These are phyloP conservation scores for Phalacrocorax carbo DNA, from an alignment of 2,113 vertebrate genomes.

Conservation along the genomic window DNA sequence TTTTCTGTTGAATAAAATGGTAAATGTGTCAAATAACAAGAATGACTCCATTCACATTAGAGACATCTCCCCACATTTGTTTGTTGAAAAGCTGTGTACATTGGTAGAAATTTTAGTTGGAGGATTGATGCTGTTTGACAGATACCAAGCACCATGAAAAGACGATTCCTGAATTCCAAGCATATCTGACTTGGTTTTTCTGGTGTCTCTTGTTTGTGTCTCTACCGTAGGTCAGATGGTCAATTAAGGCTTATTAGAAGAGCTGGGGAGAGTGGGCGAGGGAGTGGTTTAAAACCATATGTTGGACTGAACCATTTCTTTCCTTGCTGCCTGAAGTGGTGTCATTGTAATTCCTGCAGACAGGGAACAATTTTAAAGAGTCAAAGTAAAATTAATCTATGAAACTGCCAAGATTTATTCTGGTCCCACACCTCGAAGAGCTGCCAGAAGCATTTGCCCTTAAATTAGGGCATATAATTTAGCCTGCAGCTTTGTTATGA, in stretches of 20 bases:
- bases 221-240: not conserved
- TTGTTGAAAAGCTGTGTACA: not conserved
- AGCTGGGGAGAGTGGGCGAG: not conserved
- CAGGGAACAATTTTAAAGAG: not conserved
- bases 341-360: not conserved
- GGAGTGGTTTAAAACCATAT: not conserved
- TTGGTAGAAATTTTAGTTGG: not conserved
- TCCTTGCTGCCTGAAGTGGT: not conserved
- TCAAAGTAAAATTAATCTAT: not conserved
- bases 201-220: not conserved
- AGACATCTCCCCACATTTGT: not conserved
- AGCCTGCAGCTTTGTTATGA: not conserved
- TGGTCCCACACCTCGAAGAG: accelerated
- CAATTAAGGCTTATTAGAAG: not conserved
- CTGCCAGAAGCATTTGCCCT: not conserved
- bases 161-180: not conserved
- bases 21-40: not conserved
- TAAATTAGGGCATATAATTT: not conserved
- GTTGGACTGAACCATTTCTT: not conserved
- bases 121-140: not conserved
- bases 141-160: not conserved
- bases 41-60: not conserved
- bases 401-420: not conserved
- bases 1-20: not conserved
- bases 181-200: not conserved